Conservation (phyloP, 2,888 invertebrate species). For the Hemaris fuciformis region DNA sequence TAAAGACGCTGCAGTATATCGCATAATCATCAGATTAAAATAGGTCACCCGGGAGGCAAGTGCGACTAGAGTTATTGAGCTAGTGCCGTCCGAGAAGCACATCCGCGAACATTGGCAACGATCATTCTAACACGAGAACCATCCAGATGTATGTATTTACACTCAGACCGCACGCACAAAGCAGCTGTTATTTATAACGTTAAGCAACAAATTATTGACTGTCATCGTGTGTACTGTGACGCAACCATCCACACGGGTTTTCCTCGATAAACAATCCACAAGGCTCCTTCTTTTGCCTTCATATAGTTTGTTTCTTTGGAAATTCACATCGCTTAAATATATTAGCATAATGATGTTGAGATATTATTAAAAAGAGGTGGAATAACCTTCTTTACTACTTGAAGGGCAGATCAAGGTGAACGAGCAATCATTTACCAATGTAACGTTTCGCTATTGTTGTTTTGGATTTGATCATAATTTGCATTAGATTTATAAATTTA, state of each 20-base stretch:
- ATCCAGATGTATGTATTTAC: neutral
- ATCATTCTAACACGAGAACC: neutral
- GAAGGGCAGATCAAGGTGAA: slow-evolving; percentile 59
- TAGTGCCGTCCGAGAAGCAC: slow-evolving; percentile 30
- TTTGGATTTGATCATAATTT: neutral
- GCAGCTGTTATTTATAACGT: neutral
- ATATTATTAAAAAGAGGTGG: slow-evolving; percentile 25
- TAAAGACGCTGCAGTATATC: slow-evolving; percentile 40
- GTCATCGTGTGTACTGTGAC: neutral
- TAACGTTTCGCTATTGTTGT: neutral
- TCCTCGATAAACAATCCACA: neutral
- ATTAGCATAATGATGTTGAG: neutral
- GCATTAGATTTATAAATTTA: neutral
- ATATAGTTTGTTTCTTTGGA: neutral
- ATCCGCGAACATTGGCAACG: slow-evolving; percentile 33
- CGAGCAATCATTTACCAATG: slow-evolving; percentile 23
- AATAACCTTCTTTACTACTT: slow-evolving; percentile 29
- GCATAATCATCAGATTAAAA: slow-evolving; percentile 47
- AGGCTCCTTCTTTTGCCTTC: neutral
- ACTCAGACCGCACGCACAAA: neutral
- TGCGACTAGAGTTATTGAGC: slow-evolving; percentile 39
- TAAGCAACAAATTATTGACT: neutral
- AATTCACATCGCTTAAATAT: neutral
- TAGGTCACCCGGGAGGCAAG: slow-evolving; percentile 53
- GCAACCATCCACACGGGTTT: neutral